These are phyloP conservation scores for Strix uralensis DNA, from an alignment of 2,113 vertebrate genomes.

Conservation along the genomic window DNA sequence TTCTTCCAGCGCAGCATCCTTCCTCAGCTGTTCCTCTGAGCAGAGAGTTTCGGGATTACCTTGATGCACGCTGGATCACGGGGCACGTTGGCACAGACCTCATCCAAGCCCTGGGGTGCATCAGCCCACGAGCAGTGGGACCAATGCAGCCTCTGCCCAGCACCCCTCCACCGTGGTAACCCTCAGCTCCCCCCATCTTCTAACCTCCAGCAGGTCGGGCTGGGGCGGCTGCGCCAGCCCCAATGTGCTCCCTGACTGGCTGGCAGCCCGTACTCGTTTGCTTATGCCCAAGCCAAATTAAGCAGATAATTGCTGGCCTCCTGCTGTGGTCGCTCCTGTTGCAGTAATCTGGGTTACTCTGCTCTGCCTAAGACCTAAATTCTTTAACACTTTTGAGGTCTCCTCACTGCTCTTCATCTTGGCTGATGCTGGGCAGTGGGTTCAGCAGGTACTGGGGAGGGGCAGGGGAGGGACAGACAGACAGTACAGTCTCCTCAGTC, in stretches of 20 bases:
- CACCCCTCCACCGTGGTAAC: neutral
- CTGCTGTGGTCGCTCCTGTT: neutral
- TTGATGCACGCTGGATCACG: neutral
- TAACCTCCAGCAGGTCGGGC: neutral
- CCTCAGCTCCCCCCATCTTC: neutral
- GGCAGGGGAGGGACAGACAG: neutral
- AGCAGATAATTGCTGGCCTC: neutral
- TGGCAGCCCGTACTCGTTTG: accelerated
- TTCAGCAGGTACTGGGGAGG: neutral
- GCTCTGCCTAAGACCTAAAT: neutral
- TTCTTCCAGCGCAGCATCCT: neutral
- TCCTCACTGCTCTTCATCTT: neutral
- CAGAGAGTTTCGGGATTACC: neutral
- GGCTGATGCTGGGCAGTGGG: neutral
- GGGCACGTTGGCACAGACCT: accelerated
- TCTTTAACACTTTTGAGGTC: neutral
- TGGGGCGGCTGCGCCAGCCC: neutral
- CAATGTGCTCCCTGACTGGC: neutral
- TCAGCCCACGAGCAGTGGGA: neutral
- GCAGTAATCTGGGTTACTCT: neutral
- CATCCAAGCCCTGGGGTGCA: neutral
- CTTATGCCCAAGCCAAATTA: neutral
- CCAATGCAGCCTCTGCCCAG: neutral
- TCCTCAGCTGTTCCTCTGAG: neutral
- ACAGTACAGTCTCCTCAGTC: accelerated